Evolutionary conservation across 2,888 invertebrate genomes (phyloP), one percentile per base, ranked within the genome.

Genomic region (Troides helena): DNA sequence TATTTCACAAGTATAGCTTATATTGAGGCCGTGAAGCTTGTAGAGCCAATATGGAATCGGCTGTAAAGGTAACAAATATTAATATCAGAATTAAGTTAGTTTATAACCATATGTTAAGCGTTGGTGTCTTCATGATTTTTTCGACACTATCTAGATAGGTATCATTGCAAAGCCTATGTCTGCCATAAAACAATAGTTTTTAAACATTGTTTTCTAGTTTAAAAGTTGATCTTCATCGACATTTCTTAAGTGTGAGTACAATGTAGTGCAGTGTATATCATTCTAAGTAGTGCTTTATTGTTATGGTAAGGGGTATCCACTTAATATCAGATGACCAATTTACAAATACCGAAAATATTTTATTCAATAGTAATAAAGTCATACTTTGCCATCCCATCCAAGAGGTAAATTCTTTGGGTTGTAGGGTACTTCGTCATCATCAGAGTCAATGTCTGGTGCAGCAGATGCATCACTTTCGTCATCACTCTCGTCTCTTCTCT

Each of bases 381-480:
- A 68, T 81, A 96, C 96, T 93, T 99, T 99, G 68, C 99, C 99
- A 89, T 99, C 99, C 99, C 99, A 99, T 0, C 99, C 99, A 0
- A 99, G 95, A 0, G 99, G 99, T 69, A 99, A 92, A 92, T 99
- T 99, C 91, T 99, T 99, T 0, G 99, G 99, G 93, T 99, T 99
- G 87, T 99, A 99, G 0, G 99, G 99, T 50, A 99, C 98, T 82
- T 99, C 98, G 82, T 97, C 97, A 75, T 96, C 97, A 78, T 97
- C 97, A 74, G 98, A 98, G 76, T 98, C 98, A 72, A 95, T 95
- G 78, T 97, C 97, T 72, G 98, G 97, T 62, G 97, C 97, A 63
- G 96, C 96, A 46, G 94, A 94, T 0, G 90, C 94, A 78, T 94
- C 98, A 77, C 97, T 97, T 65, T 96, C 97, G 78, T 98, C 98